phyloP scores from a whole-genome alignment of 2,797 vertebrate species.

The Xiphorhynchus erythropygius region DNA sequence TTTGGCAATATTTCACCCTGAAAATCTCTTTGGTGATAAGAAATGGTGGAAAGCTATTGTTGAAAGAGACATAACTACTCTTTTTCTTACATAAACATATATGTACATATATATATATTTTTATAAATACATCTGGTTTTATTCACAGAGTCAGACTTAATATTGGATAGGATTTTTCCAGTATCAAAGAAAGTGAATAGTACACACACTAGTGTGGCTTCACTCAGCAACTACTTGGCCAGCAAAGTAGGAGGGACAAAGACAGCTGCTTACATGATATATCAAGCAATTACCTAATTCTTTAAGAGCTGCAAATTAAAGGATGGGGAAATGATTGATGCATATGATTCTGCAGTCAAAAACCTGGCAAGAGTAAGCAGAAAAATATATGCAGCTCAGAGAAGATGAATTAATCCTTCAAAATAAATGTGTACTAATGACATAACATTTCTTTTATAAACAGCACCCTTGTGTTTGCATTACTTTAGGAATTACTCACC shows the following conservation, averaged over 20 bases:
- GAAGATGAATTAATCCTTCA: not conserved
- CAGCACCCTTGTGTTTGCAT: not conserved
- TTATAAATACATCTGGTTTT: not conserved
- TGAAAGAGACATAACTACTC: not conserved
- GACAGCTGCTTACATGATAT: not conserved
- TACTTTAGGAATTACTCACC: slow-evolving; percentile 63
- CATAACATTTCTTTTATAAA: not conserved
- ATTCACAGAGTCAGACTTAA: not conserved
- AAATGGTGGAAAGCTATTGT: not conserved
- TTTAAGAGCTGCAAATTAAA: not conserved
- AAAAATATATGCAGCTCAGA: not conserved
- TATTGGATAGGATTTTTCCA: not conserved
- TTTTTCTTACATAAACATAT: not conserved
- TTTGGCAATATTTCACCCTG: not conserved
- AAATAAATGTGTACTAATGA: not conserved
- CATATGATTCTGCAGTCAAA: not conserved
- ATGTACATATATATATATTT: not conserved
- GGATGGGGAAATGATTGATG: not conserved
- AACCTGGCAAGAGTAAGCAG: not conserved
- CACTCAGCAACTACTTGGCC: not conserved
- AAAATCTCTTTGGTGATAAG: not conserved
- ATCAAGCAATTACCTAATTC: not conserved
- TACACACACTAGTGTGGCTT: not conserved
- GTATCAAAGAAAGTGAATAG: not conserved
- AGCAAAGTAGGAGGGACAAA: not conserved